phyloP scores from a whole-genome alignment of 2,888 invertebrate species.

The Sarcophaga carnaria region DNA sequence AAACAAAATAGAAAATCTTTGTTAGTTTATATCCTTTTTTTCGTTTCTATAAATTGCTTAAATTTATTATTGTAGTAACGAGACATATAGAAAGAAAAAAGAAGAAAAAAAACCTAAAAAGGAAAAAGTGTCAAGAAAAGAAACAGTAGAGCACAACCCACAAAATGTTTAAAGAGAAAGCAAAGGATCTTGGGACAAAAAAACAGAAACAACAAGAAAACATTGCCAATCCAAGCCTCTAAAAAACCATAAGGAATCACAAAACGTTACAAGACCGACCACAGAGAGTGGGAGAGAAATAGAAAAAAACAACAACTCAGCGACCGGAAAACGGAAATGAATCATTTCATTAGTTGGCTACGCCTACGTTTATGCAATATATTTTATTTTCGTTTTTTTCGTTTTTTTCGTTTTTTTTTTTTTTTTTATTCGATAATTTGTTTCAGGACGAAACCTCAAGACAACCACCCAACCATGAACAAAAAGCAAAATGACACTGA shows the following conservation, averaged over 20 bases:
- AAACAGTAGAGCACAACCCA: constrained; percentile 47
- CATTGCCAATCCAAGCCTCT: not conserved
- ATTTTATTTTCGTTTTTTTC: constrained; percentile 7
- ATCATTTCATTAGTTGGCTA: constrained; percentile 79
- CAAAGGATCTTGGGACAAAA: not conserved
- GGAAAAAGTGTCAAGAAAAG: constrained; percentile 76
- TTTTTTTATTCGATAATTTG: constrained; percentile 3
- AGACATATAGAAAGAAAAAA: constrained; percentile 20
- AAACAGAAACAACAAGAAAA: constrained; percentile 45
- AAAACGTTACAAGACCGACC: not conserved
- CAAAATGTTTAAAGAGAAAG: constrained; percentile 23
- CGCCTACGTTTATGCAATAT: constrained; percentile 60
- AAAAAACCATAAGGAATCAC: constrained; percentile 32
- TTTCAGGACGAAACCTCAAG: not conserved
- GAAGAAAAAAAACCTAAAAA: constrained; percentile 56
- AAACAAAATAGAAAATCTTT: not conserved
- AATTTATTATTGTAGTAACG: constrained; percentile 46
- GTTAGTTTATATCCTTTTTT: constrained; percentile 16
- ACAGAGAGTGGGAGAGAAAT: constrained; percentile 9
- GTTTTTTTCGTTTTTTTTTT: not conserved
- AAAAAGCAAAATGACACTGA: constrained; percentile 1
- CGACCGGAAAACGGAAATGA: constrained; percentile 79
- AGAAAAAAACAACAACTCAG: constrained; percentile 38
- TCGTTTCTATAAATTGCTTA: constrained; percentile 2
- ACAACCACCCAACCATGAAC: constrained; percentile 6